Evolutionary conservation across 2,888 invertebrate species (phyloP).

Genomic region (Neoaliturus tenellus): DNA sequence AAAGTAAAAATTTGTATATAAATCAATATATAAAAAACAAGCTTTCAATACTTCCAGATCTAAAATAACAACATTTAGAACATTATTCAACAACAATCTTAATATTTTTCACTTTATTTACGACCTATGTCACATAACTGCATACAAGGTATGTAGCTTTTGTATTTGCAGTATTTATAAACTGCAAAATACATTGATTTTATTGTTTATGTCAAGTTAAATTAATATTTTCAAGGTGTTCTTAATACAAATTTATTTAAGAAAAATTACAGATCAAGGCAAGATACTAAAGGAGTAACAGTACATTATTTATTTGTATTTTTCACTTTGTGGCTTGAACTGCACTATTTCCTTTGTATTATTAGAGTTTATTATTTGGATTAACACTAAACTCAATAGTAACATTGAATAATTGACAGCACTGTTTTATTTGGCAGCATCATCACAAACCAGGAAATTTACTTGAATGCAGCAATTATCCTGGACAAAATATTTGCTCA

Average conservation of each 20-base stretch:
- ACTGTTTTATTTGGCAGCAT: background rate
- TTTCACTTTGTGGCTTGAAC: too few species aligned
- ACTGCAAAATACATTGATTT: too few species aligned
- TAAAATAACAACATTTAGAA: background rate
- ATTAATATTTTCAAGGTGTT: too few species aligned
- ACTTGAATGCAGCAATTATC: background rate
- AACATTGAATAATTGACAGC: background rate
- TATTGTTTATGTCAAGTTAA: too few species aligned
- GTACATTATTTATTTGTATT: background rate
- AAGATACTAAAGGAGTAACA: background rate
- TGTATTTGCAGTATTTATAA: too few species aligned
- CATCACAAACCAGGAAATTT: background rate
- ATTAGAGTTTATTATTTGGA: background rate
- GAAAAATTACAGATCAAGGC: background rate
- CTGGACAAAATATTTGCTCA: too few species aligned
- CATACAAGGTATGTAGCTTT: too few species aligned
- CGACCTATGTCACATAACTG: too few species aligned
- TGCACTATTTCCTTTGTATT: background rate
- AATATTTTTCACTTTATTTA: too few species aligned
- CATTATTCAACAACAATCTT: too few species aligned
- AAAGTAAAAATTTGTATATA: background rate
- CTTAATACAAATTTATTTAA: too few species aligned
- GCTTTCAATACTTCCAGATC: background rate
- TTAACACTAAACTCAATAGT: background rate
- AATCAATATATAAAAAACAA: background rate